Evolutionary conservation across 2,888 invertebrate genomes (phyloP).

Genomic region (Lepas anatifera): DNA sequence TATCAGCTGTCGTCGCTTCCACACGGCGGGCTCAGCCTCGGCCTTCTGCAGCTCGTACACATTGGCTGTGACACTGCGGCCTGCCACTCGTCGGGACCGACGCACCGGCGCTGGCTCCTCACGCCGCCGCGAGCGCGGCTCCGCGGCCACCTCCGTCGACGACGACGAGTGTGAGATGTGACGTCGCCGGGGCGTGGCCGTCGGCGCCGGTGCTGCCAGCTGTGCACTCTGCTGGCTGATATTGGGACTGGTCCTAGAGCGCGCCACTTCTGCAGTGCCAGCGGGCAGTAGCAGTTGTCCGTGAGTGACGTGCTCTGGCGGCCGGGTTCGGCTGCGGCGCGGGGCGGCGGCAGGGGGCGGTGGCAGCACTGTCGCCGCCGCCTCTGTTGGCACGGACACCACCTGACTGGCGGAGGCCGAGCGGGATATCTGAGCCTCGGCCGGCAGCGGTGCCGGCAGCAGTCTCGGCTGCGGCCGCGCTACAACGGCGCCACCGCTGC

Average conservation of each 20-base stretch:
- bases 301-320: not conserved
- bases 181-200: not conserved
- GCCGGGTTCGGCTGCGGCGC: not conserved
- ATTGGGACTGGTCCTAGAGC: not conserved
- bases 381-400: too few species aligned
- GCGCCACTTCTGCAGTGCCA: not conserved
- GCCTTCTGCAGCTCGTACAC: not conserved
- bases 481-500: not conserved
- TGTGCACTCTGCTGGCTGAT: not conserved
- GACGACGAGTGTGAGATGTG: not conserved
- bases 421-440: too few species aligned
- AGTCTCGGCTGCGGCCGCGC: not conserved
- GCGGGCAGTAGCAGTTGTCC: not conserved
- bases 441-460: not conserved
- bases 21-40: conserved; percentile 18
- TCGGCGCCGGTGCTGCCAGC: not conserved
- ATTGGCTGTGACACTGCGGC: not conserved
- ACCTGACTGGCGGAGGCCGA: too few species aligned
- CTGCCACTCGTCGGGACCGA: not conserved
- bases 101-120: not conserved
- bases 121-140: not conserved
- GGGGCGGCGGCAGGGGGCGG: not conserved
- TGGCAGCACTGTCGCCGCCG: not conserved
- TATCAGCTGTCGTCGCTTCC: conserved; percentile 25
- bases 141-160: not conserved